Conservation (phyloP, 2,797 vertebrate genomes). For the Salmo trutta region DNA sequence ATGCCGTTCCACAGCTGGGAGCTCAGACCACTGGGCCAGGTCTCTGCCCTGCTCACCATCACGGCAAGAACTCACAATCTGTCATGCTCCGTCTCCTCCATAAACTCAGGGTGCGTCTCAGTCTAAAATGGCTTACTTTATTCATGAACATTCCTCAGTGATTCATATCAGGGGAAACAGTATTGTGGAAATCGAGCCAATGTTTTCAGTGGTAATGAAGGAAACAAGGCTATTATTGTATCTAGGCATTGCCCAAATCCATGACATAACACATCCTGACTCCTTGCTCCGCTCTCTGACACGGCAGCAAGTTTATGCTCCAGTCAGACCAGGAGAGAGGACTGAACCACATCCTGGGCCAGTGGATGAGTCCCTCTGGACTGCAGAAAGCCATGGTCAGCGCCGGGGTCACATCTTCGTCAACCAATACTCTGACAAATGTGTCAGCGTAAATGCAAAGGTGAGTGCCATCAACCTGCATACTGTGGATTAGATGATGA, state of each 20-base stretch:
- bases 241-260: neutral
- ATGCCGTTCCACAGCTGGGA: conserved; percentile 89
- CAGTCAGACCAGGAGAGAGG: conserved; percentile 51
- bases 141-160: neutral
- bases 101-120: neutral
- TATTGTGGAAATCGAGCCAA: neutral
- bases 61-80: conserved; percentile 64
- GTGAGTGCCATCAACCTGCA: conserved; percentile 53
- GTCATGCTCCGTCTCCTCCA: neutral
- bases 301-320: conserved; percentile 84
- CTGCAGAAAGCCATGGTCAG: conserved; percentile 77
- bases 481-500: too few species aligned
- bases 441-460: conserved; percentile 75
- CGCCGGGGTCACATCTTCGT: conserved; percentile 87
- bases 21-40: conserved; percentile 73
- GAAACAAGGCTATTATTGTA: neutral
- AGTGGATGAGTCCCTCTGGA: conserved; percentile 76
- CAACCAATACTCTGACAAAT: conserved; percentile 75
- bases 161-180: neutral
- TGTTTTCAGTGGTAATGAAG: neutral
- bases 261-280: neutral
- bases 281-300: conserved; percentile 22
- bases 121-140: neutral
- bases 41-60: conserved; percentile 75
- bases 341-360: conserved; percentile 71